phyloP scores from a whole-genome alignment of 2,888 invertebrate species.

The Sesamia inferens region DNA sequence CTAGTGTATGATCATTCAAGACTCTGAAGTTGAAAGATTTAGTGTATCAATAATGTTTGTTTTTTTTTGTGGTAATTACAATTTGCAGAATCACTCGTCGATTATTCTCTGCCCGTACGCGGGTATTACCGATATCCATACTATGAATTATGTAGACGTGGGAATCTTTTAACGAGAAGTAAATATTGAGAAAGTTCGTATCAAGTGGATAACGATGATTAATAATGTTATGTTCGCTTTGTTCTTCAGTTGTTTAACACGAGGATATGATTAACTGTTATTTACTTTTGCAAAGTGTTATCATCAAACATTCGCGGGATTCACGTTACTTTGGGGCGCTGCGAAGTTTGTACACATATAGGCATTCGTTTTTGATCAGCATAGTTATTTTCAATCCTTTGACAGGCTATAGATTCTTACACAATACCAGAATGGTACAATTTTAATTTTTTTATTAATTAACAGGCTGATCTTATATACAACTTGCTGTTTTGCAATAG shows the following conservation, averaged over 20 bases:
- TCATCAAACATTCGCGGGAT: not conserved
- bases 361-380: too few species aligned
- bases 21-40: not conserved
- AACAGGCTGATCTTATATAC: not conserved
- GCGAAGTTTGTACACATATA: too few species aligned
- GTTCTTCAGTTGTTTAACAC: not conserved
- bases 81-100: not conserved
- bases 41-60: constrained; percentile 2
- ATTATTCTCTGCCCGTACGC: constrained; percentile 3
- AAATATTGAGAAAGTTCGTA: not conserved
- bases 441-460: too few species aligned
- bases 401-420: too few species aligned
- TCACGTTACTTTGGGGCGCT: not conserved
- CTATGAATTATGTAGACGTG: constrained; percentile 11
- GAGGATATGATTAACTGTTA: not conserved
- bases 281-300: not conserved
- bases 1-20: constrained; percentile 1
- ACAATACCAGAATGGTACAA: too few species aligned
- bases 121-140: not conserved
- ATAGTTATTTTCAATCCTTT: too few species aligned
- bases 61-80: not conserved
- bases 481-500: not conserved
- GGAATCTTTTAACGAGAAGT: constrained; percentile 6
- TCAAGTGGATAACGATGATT: not conserved
- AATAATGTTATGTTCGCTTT: not conserved